These are phyloP conservation scores for Tetanocera ferruginea DNA, from an alignment of 2,888 invertebrate genomes.

Conservation along the genomic window DNA sequence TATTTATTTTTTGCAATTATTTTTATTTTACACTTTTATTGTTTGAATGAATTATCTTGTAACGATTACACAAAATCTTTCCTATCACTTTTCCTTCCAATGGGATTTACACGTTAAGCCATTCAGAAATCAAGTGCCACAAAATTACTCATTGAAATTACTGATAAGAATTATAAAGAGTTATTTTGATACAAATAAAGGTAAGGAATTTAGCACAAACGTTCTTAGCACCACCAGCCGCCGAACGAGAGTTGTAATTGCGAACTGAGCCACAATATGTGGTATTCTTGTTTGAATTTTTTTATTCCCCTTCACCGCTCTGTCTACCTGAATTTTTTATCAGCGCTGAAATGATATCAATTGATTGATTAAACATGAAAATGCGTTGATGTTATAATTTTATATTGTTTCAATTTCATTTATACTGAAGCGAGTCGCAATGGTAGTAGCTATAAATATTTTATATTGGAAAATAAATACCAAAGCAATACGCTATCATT, in stretches of 20 bases:
- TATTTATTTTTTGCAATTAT: too few relatives aligned
- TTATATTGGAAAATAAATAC: neutral
- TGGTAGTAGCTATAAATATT: neutral
- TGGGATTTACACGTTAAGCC: neutral
- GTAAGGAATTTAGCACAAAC: conserved; percentile 10
- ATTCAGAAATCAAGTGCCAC: neutral
- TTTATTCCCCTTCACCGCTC: neutral
- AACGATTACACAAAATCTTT: too few relatives aligned
- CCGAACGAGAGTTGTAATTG: conserved; percentile 9
- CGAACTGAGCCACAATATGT: conserved; percentile 24
- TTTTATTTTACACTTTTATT: too few relatives aligned
- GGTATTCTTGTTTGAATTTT: neutral
- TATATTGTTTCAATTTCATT: conserved; percentile 21
- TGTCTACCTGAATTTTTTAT: conserved; percentile 11
- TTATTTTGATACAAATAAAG: conserved; percentile 18
- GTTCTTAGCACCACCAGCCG: neutral
- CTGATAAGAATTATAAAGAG: conserved; percentile 54
- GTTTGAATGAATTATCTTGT: too few relatives aligned
- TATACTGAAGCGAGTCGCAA: neutral
- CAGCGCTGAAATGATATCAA: conserved; percentile 30
- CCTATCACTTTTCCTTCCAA: too few relatives aligned
- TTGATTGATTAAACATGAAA: conserved; percentile 37
- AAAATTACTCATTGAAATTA: conserved; percentile 60
- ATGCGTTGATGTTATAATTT: conserved; percentile 12
- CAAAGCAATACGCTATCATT: too few relatives aligned